Percentiles rank a stretch among this genome's conserved stretches.
phyloP scores from a whole-genome alignment of 2,113 vertebrate species.

The Neodon shergylaensis region DNA sequence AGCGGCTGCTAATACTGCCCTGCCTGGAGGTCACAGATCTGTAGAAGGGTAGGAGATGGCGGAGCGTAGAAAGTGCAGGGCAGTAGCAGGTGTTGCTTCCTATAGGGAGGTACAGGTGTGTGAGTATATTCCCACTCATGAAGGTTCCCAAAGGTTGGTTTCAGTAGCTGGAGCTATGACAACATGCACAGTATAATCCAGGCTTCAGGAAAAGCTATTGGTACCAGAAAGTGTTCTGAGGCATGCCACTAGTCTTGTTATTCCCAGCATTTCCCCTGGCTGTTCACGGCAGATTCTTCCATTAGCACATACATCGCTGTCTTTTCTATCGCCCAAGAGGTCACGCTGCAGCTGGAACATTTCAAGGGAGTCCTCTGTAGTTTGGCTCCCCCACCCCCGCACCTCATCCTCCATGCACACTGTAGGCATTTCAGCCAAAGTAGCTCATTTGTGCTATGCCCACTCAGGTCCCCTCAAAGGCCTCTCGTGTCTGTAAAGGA shows the following conservation, averaged over 20 bases:
- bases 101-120: too few relatives aligned
- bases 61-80: background rate
- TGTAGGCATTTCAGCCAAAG: background rate
- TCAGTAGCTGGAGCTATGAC: background rate
- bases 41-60: background rate
- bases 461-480: background rate
- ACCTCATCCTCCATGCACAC: background rate
- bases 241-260: too few relatives aligned
- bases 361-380: fast-evolving
- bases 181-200: background rate
- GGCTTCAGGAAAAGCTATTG: background rate
- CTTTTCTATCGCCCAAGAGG: background rate
- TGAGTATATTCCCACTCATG: background rate
- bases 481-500: background rate
- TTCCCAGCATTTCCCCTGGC: background rate
- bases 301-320: fast-evolving
- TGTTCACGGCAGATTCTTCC: background rate
- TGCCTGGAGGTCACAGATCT: background rate
- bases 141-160: background rate
- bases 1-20: background rate
- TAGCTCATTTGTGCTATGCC: background rate
- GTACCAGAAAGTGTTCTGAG: too few relatives aligned
- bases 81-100: background rate
- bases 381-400: background rate
- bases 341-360: background rate